Base-by-base conservation (phyloP, 2,797 vertebrate genomes). In the Trematomus bernacchii region DNA sequence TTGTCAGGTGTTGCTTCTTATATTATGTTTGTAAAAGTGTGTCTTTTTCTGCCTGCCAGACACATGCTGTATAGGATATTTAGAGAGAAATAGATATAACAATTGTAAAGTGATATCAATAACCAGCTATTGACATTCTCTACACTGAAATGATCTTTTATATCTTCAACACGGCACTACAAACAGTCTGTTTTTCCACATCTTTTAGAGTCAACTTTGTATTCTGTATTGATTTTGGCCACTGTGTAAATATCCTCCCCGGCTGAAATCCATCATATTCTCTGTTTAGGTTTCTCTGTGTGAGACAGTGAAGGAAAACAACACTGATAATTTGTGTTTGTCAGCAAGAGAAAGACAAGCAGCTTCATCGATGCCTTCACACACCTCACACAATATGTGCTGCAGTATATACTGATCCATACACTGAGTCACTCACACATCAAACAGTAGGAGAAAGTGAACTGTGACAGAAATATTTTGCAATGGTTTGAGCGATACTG, bases 191-290 rank as follows among this genome's bases (percentile, higher is more conserved):
- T 63, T 66, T 66, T n/a, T 30, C 33, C 48, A 42, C 23, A 57
- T n/a, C 44, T 15, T 21, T 23, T 55, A 54, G 21, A 54, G 44
- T 66, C 76, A 71, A 68, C 51, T 87, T 79, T 74, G 79, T 87
- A 73, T 85, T 81, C 60, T 14, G 16, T 73, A 87, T 88, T 79
- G 84, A 90, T 89, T 86, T 57, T 69, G 40, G 62, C 12, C 23
- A 1, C 2, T 27, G 77, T 76, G 79, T 42, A 83, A 77, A 89
- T 79, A 61, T 77, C 42, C 33, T 64, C 67, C 21, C 13, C 33
- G 15, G 62, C 81, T 54, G 61, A 76, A 80, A 80, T 87, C 76
- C 66, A 88, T 87, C 82, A 74, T 64, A 11, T 54, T 79, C 76
- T 80, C 53, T 79, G 75, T 82, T 79, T 73, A 72, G 74, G 67